A percentile compares a stretch with the other conserved stretches of the same genome.
These are phyloP conservation scores for Nasonia longicornis DNA, from an alignment of 1,140 invertebrate species.

Conservation along the genomic window DNA sequence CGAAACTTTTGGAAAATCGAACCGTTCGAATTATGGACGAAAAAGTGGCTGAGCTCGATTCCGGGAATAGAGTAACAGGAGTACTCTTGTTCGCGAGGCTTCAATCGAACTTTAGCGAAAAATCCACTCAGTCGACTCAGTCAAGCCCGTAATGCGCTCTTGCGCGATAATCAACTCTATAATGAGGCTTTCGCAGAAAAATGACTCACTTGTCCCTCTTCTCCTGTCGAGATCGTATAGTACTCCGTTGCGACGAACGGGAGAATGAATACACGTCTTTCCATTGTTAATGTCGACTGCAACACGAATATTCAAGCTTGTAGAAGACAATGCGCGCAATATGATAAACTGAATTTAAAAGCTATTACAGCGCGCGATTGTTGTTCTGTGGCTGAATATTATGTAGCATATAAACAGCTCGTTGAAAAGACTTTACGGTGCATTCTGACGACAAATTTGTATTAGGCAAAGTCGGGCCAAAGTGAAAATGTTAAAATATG, in stretches of 20 bases:
- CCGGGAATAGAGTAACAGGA: not conserved
- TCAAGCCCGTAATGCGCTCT: not conserved
- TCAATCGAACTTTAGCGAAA: not conserved
- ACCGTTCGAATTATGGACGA: not conserved
- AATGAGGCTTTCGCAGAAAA: not conserved
- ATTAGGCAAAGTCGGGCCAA: no score
- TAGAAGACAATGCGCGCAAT: no score
- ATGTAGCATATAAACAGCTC: no score
- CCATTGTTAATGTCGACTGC: no score
- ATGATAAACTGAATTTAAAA: no score
- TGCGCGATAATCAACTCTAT: not conserved
- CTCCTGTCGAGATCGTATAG: not conserved
- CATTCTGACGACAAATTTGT: no score
- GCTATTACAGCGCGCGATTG: no score
- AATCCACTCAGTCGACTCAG: not conserved
- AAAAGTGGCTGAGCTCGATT: not conserved
- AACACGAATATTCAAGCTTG: no score
- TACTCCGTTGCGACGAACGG: not conserved
- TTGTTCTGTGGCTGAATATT: no score
- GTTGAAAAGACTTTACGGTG: no score
- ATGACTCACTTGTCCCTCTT: not conserved
- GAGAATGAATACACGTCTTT: not conserved
- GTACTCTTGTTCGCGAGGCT: no score
- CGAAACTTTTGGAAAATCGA: not conserved
- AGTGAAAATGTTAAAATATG: no score